Conservation (phyloP, 2,888 invertebrate species). For the Buathra laborator region DNA sequence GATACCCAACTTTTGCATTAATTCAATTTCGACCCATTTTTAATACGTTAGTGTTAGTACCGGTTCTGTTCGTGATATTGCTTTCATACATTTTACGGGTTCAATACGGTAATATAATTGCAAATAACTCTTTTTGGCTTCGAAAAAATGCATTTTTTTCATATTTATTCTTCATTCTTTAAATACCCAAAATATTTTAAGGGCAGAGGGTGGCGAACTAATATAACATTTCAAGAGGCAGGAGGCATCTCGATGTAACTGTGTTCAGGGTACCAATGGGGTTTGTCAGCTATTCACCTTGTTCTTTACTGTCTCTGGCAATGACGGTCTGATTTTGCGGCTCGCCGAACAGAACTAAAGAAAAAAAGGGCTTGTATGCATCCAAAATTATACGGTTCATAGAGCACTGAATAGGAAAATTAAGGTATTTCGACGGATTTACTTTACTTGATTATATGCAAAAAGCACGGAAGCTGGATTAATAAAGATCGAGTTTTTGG, state of each 20-base stretch:
- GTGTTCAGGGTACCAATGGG: constrained; percentile 53
- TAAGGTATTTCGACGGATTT: background rate
- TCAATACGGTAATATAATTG: background rate
- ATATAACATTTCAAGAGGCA: background rate
- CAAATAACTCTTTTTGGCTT: too few relatives aligned
- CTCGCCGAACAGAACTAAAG: constrained; percentile 69
- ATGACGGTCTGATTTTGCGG: constrained; percentile 76
- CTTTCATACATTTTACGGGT: background rate
- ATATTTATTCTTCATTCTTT: background rate
- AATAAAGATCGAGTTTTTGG: background rate
- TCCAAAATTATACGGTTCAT: constrained; percentile 2
- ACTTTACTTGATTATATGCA: background rate
- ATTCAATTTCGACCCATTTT: too few relatives aligned
- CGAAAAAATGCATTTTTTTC: too few relatives aligned
- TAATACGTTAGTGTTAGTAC: too few relatives aligned
- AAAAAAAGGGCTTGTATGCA: constrained; percentile 45
- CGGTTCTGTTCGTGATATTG: too few relatives aligned
- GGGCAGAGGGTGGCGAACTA: background rate
- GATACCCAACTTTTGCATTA: too few relatives aligned
- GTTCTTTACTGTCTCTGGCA: constrained; percentile 66
- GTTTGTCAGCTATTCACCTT: constrained; percentile 57
- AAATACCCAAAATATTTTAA: background rate
- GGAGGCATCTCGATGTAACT: background rate
- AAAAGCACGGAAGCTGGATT: background rate
- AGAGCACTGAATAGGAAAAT: constrained; percentile 7